Base-by-base conservation (phyloP, 1,140 invertebrate genomes). In the Diorhabda elongata region DNA sequence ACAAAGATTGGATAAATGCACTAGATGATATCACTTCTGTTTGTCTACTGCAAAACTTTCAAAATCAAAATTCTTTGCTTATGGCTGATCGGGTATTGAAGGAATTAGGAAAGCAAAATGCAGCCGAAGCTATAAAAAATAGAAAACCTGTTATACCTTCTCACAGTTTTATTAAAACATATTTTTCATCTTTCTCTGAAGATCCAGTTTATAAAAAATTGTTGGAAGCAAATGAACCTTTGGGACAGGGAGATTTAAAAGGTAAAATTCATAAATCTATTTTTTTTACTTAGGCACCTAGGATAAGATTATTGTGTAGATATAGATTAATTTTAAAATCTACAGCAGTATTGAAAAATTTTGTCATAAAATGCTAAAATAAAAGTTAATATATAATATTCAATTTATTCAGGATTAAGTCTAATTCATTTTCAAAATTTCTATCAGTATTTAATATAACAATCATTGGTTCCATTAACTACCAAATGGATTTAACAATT, bases 11-110 rank as follows among this genome's bases (percentile, higher is more conserved):
- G 69, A 86, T 90, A 74, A 85, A 90, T 64, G 90, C 92, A 60
- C 82, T 98, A 57, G 94, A 98, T 85, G 95, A 98, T 86, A 87
- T 97, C 0, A 97, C 95, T 9, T 90, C 92, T 61, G 92, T 94
- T 26, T 97, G 94, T 82, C 91, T 97, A 74, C 82, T 97, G 66
- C 95, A 98, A 84, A 87, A 87, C 69, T 98, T 97, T 82, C 85
- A 89, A 74, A 94, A 95, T 79, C 89, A 91, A 75, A 85, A 82
- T 63, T 90, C 90, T 57, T 82, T 98, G 9, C 79, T 89, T 58
- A 89, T 90, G 80, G 95, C 95, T 11, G 96, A 98, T 82, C 85
- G 91, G 67, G 87, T 97, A 56, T 83, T 98, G 1, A 96, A 95
- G 89, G 91, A 86, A 80, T 78, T 86, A 43, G 91, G 91, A 6